A percentile compares a stretch with the other conserved stretches of the same genome.
phyloP scores from a whole-genome alignment of 2,888 invertebrate species.

The Lathronympha strigana region DNA sequence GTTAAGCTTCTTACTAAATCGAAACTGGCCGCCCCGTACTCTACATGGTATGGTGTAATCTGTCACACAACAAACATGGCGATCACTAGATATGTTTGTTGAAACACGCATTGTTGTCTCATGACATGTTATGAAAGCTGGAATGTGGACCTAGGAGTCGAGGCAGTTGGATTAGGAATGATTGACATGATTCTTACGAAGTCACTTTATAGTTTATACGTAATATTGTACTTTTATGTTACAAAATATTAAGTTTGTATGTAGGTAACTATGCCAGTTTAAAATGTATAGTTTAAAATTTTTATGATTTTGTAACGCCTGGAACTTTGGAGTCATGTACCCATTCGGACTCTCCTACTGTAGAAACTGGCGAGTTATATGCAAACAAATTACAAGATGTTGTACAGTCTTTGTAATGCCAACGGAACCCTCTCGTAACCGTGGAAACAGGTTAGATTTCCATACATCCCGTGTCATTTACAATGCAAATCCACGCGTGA shows the following conservation, averaged over 20 bases:
- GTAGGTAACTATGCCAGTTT: not conserved
- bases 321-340: no score
- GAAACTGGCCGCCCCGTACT: slow-evolving; percentile 41
- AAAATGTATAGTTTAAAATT: no score
- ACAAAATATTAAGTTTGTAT: no score
- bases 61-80: slow-evolving; percentile 49
- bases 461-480: slow-evolving; percentile 31
- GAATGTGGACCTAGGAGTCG: slow-evolving; percentile 19
- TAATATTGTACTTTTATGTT: no score
- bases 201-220: slow-evolving; percentile 13
- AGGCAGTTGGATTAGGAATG: slow-evolving; percentile 10
- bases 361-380: not conserved
- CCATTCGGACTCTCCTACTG: no score
- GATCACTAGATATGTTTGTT: slow-evolving; percentile 44
- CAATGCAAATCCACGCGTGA: slow-evolving; percentile 17
- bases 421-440: slow-evolving; percentile 25
- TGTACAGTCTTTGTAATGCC: slow-evolving; percentile 10
- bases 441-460: slow-evolving; percentile 22
- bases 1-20: slow-evolving; percentile 17
- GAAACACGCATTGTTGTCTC: slow-evolving; percentile 30
- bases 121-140: slow-evolving; percentile 24
- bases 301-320: no score
- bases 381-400: slow-evolving; percentile 11
- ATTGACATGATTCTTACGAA: slow-evolving; percentile 19
- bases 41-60: slow-evolving; percentile 32